A percentile compares a stretch with the other conserved stretches of the same genome.
Conservation (phyloP, 2,888 invertebrate genomes). For the Xestia c-nigrum region DNA sequence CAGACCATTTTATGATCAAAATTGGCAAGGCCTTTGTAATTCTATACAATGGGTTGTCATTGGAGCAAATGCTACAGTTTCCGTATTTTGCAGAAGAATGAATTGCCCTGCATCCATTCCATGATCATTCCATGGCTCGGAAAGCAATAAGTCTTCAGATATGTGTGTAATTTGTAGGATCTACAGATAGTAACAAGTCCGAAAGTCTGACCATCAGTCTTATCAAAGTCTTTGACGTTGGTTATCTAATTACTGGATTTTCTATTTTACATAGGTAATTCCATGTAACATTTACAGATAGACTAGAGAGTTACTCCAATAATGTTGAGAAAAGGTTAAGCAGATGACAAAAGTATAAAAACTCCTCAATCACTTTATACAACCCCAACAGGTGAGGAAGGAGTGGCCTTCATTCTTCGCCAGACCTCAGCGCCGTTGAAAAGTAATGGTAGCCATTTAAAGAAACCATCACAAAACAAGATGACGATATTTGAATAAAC, state of each 20-base stretch:
- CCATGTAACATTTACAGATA: background rate
- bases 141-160: background rate
- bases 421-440: no score
- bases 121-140: background rate
- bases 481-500: conserved; percentile 5
- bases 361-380: background rate
- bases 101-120: background rate
- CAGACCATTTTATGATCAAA: background rate
- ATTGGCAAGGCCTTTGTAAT: background rate
- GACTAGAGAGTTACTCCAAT: background rate
- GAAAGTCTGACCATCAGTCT: background rate
- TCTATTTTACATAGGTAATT: background rate
- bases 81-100: background rate
- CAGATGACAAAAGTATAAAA: background rate
- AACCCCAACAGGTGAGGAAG: background rate
- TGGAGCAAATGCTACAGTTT: background rate
- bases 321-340: background rate
- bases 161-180: background rate
- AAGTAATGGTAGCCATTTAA: background rate
- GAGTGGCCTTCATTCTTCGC: background rate
- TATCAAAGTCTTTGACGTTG: fast-evolving
- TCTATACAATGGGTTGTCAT: background rate
- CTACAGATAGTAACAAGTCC: background rate
- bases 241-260: background rate
- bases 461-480: background rate